Conservation (phyloP, 2,797 vertebrate species). For the Crypturellus tataupa region DNA sequence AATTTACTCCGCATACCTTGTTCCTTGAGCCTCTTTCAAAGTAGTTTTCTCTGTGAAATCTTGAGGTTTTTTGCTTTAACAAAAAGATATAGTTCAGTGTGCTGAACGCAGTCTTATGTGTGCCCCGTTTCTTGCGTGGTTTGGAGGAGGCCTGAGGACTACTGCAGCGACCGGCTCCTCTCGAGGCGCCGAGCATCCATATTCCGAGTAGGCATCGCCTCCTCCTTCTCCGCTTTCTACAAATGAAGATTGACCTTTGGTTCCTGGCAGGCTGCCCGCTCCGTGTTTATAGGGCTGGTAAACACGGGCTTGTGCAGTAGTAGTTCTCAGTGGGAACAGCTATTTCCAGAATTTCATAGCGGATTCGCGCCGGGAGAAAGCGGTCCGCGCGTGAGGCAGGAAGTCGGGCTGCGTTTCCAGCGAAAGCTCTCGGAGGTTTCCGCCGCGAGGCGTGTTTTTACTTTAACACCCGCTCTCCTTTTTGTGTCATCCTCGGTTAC, state of each 20-base stretch:
- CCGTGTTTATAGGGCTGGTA: conserved; percentile 10
- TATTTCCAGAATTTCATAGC: conserved; percentile 5
- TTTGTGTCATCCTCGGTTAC: neutral
- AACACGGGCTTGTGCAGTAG: neutral
- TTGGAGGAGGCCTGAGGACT: neutral
- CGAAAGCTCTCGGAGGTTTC: neutral
- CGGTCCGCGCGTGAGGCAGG: neutral
- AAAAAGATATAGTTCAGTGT: neutral
- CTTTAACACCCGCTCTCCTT: neutral
- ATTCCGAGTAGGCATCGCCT: neutral
- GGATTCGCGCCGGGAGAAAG: neutral
- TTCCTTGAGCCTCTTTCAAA: neutral
- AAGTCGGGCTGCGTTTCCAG: neutral
- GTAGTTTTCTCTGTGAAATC: neutral
- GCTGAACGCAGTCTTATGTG: neutral
- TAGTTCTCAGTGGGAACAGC: neutral
- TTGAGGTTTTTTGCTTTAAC: neutral
- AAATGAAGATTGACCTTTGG: neutral
- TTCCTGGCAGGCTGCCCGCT: conserved; percentile 4
- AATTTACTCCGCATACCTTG: neutral
- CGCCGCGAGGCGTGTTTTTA: neutral
- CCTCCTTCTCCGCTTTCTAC: neutral
- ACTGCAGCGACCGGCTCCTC: neutral
- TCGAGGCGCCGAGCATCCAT: neutral
- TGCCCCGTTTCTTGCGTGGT: neutral